Conservation (phyloP, 2,888 invertebrate species). For the Drosophila meridionalis region DNA sequence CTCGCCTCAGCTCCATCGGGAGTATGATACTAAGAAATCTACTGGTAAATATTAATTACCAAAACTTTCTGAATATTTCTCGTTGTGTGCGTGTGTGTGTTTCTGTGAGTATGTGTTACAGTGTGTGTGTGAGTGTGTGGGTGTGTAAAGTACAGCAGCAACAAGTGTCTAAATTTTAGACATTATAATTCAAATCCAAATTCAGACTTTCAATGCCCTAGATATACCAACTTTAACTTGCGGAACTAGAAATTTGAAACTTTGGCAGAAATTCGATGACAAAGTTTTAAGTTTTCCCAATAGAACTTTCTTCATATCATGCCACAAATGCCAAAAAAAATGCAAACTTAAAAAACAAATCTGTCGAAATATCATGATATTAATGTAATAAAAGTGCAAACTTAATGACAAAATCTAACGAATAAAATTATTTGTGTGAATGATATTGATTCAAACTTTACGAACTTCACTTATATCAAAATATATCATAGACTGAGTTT, state of each 20-base stretch:
- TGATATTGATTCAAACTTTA: too few species aligned
- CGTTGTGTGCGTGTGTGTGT: background rate
- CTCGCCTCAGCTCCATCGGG: slow-evolving; percentile 9
- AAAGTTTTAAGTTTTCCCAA: background rate
- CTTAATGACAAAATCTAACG: too few species aligned
- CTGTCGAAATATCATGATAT: too few species aligned
- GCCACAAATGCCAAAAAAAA: too few species aligned
- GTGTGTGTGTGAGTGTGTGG: slow-evolving; percentile 1
- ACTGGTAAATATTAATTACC: slow-evolving; percentile 75
- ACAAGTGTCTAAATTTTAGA: slow-evolving; percentile 16
- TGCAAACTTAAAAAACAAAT: background rate
- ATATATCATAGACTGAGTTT: too few species aligned
- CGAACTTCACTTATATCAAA: too few species aligned
- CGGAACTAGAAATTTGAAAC: background rate
- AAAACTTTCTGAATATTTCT: slow-evolving; percentile 18
- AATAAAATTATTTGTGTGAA: too few species aligned
- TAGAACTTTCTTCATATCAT: background rate
- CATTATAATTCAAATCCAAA: background rate
- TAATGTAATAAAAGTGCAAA: too few species aligned
- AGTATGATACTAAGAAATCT: slow-evolving; percentile 71
- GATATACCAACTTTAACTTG: background rate
- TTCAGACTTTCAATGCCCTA: background rate
- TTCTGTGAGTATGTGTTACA: background rate
- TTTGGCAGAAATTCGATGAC: background rate
- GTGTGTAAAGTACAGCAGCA: slow-evolving; percentile 10